Base-by-base conservation (phyloP, 2,797 vertebrate species). In the Darevskia nairensis region DNA sequence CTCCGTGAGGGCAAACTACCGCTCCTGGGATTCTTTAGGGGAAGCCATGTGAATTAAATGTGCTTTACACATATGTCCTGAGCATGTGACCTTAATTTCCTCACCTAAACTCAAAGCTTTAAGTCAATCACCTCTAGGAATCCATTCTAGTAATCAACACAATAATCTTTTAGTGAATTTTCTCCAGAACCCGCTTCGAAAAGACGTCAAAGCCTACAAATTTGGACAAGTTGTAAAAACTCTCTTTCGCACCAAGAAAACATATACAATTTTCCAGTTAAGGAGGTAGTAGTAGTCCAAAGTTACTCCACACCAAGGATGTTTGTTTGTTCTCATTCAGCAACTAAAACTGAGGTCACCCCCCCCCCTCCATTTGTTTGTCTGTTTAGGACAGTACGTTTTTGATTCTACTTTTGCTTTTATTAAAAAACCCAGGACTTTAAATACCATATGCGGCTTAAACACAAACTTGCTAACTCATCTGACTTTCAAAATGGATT, bases 381-480 rank as follows among this genome's bases (percentile, higher is more conserved):
- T n/a, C 15, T 64, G 10, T 69, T 85, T 68, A 64, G 13, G 44
- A 81, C 83, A 85, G 59, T 75, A 75, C 78, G 66, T 72, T n/a
- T 35, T 59, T 74, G 25, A 72, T 74, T 35, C 44, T 64, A 27
- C 23, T 17, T 21, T n/a, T 55, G 71, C 61, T 74, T 39, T 32
- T 32, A 72, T 15, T 32, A 29, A 46, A 32, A 69, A 85, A 80
- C 79, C 59, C 64, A 84, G 76, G 61, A 64, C 79, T 88, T 84
- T 88, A 89, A 89, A 81, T 85, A 81, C 32, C 84, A 39, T 76
- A 74, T 11, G 50, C 13, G 55, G 68, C 75, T 88, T 75, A 76
- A 81, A 81, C 41, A 25, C 41, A 25, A 59, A 74, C 25, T 55
- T 76, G n/a, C 88, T 89, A 85, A 55, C 46, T 79, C 66, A 61